Conservation (phyloP, 2,113 vertebrate species). For the Lycaon pictus region DNA sequence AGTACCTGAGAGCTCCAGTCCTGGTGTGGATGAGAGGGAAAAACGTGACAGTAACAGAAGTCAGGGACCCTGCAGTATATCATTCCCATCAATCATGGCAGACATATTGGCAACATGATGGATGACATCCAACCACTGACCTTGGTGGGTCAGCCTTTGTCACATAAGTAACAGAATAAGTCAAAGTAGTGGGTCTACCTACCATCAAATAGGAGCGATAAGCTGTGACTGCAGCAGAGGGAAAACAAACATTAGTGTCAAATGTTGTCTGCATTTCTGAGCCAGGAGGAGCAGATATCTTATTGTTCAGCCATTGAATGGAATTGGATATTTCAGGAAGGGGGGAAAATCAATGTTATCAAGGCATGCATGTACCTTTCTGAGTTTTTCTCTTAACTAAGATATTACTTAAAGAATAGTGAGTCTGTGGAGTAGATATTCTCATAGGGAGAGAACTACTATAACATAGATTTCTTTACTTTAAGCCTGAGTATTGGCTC, state of each 20-base stretch:
- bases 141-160: constrained; percentile 72
- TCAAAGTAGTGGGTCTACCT: constrained; percentile 68
- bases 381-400: constrained; percentile 24
- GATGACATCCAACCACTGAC: constrained; percentile 71
- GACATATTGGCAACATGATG: constrained; percentile 75
- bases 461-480: neutral
- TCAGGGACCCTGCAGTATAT: neutral
- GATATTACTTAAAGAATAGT: neutral
- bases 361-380: neutral
- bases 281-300: neutral
- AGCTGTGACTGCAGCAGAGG: constrained; percentile 64
- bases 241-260: constrained; percentile 27
- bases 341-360: neutral
- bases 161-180: constrained; percentile 76
- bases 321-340: constrained; percentile 51
- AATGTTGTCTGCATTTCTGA: constrained; percentile 75
- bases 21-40: neutral
- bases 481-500: neutral
- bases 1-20: neutral
- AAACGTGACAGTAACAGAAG: constrained; percentile 59
- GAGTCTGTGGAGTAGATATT: neutral
- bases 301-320: constrained; percentile 35
- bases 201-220: constrained; percentile 75
- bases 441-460: neutral
- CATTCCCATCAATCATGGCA: constrained; percentile 56